phyloP scores from a whole-genome alignment of 92 coral and sea anemone species.

The Montipora capitata region DNA sequence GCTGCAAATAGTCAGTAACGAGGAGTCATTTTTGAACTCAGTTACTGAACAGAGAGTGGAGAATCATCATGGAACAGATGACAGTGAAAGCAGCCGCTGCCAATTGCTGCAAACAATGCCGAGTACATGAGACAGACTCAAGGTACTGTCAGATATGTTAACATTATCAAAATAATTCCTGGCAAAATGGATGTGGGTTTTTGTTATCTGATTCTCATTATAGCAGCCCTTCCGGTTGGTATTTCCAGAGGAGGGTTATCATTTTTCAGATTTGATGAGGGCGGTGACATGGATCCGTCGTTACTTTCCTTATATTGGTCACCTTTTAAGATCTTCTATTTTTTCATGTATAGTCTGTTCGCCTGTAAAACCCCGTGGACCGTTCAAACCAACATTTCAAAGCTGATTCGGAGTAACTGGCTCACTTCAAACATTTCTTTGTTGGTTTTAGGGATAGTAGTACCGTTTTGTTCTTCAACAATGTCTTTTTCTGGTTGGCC shows the following conservation, averaged over 20 bases:
- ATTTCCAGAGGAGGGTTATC: too few relatives aligned
- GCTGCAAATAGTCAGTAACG: too few relatives aligned
- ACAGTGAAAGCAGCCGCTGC: not conserved
- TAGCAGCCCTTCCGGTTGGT: too few relatives aligned
- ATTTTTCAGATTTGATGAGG: too few relatives aligned
- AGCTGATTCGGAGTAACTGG: not conserved
- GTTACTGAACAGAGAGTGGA: too few relatives aligned
- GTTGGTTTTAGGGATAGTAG: not conserved
- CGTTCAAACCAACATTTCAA: constrained; percentile 13
- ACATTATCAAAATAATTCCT: not conserved
- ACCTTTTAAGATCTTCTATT: constrained; percentile 35
- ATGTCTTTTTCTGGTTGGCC: not conserved
- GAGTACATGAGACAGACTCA: not conserved
- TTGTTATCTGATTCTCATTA: not conserved
- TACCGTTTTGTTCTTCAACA: not conserved
- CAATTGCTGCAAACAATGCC: not conserved
- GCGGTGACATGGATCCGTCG: not conserved
- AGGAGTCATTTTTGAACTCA: too few relatives aligned
- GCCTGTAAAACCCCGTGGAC: constrained; percentile 27
- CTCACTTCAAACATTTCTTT: too few relatives aligned
- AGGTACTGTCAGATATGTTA: too few relatives aligned
- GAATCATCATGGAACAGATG: too few relatives aligned
- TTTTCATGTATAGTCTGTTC: constrained; percentile 33
- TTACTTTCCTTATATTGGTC: constrained; percentile 1
- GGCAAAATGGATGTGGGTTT: not conserved